Base-by-base conservation (phyloP, 2,888 invertebrate genomes). In the Dascillus cervinus region DNA sequence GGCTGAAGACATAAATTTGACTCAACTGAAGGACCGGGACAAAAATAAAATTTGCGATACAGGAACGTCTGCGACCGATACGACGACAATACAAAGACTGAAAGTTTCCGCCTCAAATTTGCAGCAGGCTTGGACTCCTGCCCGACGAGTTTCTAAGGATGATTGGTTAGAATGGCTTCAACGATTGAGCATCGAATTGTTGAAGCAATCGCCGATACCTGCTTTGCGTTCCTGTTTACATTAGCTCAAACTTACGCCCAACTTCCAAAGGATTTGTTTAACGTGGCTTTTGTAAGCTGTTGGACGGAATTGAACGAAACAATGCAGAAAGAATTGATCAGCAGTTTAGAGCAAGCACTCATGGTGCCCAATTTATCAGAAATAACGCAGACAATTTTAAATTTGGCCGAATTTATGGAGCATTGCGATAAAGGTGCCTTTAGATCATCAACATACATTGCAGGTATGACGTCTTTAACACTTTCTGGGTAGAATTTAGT, bases 391-490 rank as follows among this genome's bases (percentile, higher is more conserved):
- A 92, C 94, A 0, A 86, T 97, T 39, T 71, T 99, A 8, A 98
- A 98, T 68, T 69, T 99, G 40, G 96, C 96, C 0, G 98, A 98
- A 64, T 99, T 99, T 55, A 96, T 98, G 94, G 98, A 98, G 54
- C 98, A 98, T 58, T 97, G 96, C 55, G 97, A 98, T 55, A 85
- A 90, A 56, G 95, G 95, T 98, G 39, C 95, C 96, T 0, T 74
- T 98, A 37, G 83, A 91, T 37, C 79, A 87, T 0, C 82, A 85
- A 36, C 66, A 92, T 97, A 83, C 84, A 89, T 37, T 95, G 95
- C 58, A 75, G 95, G 61, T 80, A n/a, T n/a, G n/a, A n/a, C n/a
- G n/a, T n/a, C n/a, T n/a, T n/a, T n/a, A n/a, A n/a, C n/a, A n/a
- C n/a, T n/a, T n/a, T n/a, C n/a, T n/a, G n/a, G n/a, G n/a, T n/a